These are phyloP conservation scores for Papilio glaucus DNA, from an alignment of 1,140 invertebrate species.

Conservation along the genomic window DNA sequence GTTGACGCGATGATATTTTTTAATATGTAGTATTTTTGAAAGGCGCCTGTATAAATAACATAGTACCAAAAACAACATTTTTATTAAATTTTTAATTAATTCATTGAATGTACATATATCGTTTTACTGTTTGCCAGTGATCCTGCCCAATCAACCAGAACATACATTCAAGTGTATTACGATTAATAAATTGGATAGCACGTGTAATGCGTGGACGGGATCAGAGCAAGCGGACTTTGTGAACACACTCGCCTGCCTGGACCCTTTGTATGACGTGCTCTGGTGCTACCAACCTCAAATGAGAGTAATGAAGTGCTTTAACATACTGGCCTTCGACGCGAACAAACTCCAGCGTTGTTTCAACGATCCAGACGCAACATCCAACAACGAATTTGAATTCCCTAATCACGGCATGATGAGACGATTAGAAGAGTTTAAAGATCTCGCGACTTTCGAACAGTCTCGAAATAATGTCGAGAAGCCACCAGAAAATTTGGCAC, in stretches of 20 bases:
- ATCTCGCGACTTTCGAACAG: conserved; percentile 67
- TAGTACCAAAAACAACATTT: background rate
- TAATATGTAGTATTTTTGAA: too few relatives aligned
- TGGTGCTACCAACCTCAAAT: conserved; percentile 91
- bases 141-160: conserved; percentile 88
- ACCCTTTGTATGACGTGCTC: conserved; percentile 94
- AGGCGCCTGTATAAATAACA: too few relatives aligned
- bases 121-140: conserved; percentile 82
- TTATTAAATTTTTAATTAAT: background rate
- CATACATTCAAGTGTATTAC: conserved; percentile 91
- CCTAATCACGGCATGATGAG: conserved; percentile 73
- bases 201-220: conserved; percentile 91
- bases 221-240: conserved; percentile 91
- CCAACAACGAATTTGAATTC: conserved; percentile 64
- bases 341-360: conserved; percentile 68
- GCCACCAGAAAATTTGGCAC: conserved; percentile 55
- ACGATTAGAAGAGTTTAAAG: conserved; percentile 72
- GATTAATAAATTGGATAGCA: conserved; percentile 93
- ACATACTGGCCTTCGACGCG: conserved; percentile 87
- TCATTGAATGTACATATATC: background rate
- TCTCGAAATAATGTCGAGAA: conserved; percentile 57
- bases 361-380: conserved; percentile 57
- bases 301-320: conserved; percentile 91
- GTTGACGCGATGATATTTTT: too few relatives aligned
- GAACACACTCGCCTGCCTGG: conserved; percentile 90